These are phyloP conservation scores for Heliopora coerulea DNA, from an alignment of 92 coral and sea anemone genomes.

Conservation along the genomic window DNA sequence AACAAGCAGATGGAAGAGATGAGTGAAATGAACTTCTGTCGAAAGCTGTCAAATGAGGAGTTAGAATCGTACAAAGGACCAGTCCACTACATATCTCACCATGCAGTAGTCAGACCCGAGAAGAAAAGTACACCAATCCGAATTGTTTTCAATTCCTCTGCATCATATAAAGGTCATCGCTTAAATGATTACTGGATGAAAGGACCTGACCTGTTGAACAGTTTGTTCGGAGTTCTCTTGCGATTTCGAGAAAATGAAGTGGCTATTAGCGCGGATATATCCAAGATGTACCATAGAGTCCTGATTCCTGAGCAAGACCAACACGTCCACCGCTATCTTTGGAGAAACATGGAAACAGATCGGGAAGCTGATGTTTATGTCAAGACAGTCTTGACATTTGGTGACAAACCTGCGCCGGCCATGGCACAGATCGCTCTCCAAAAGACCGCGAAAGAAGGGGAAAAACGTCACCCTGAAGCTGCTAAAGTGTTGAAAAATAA, in stretches of 20 bases:
- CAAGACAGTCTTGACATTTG: too few species aligned
- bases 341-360: conserved; percentile 59
- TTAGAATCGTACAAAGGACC: conserved; percentile 46
- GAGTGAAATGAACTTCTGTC: conserved; percentile 53
- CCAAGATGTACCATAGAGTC: conserved; percentile 60
- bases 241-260: conserved; percentile 53
- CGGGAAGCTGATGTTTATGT: conserved; percentile 56
- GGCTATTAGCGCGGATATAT: conserved; percentile 54
- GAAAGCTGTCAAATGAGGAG: conserved; percentile 52
- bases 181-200: too few species aligned
- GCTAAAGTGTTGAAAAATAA: too few species aligned
- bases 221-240: conserved; percentile 38
- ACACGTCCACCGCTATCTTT: conserved; percentile 60
- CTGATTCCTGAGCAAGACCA: conserved; percentile 59
- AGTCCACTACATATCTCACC: conserved; percentile 59
- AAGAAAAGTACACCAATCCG: conserved; percentile 55
- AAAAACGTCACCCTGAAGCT: too few species aligned
- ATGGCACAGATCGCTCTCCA: too few species aligned
- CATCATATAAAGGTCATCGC: conserved; percentile 37
- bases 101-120: conserved; percentile 45
- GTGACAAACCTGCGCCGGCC: too few species aligned
- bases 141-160: conserved; percentile 35
- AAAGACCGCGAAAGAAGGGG: too few species aligned
- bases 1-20: conserved; percentile 56
- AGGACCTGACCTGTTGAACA: too few species aligned